Evolutionary conservation across 1,140 invertebrate species (phyloP), one percentile per base, ranked within the genome.

Genomic region (Hyposmocoma kahamanoa): DNA sequence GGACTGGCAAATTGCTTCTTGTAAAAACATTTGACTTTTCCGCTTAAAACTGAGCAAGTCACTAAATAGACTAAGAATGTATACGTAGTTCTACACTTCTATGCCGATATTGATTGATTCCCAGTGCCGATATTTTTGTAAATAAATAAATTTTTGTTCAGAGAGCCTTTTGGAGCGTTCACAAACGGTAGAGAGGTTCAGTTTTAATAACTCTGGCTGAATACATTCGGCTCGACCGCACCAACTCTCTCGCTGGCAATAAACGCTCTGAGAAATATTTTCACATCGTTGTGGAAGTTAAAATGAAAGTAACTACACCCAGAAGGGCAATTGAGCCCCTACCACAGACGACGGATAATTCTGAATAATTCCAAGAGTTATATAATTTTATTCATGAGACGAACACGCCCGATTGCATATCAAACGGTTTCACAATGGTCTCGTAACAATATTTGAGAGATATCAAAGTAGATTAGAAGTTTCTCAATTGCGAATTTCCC

Each of bases 281-380:
- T 83, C 79, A 81, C 79, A 79, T 83, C 79, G 75, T 83, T 83
- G 75, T 80, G 71, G 70, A 78, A 81, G 79, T 83, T 83, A 81
- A 83, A 83, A 83, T 77, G 77, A 81, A 81, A 83, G 75, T 83
- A 81, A 83, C 60, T 72, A 68, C 64, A 79, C 77, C 79, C 77
- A 17, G 70, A 56, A 73, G 79, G 70, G 74, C 72, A 62, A 78
- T 83, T 74, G 61, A 65, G 61, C 59, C 65, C 59, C 28, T 52
- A 53, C 26, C 52, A 60, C 59, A 62, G 62, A 62, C 72, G 65
- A 72, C 65, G 67, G 69, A 67, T 74, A 72, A 77, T 72, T 59
- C 66, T 51, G 64, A 68, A 72, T 63, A 72, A 70, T 82, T 76
- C 65, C 49, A 67, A 65, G 57, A 71, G 62, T 67, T 65, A 64